These are phyloP conservation scores for Wiebesia pumilae DNA, from an alignment of 1,140 invertebrate genomes.

Conservation along the genomic window DNA sequence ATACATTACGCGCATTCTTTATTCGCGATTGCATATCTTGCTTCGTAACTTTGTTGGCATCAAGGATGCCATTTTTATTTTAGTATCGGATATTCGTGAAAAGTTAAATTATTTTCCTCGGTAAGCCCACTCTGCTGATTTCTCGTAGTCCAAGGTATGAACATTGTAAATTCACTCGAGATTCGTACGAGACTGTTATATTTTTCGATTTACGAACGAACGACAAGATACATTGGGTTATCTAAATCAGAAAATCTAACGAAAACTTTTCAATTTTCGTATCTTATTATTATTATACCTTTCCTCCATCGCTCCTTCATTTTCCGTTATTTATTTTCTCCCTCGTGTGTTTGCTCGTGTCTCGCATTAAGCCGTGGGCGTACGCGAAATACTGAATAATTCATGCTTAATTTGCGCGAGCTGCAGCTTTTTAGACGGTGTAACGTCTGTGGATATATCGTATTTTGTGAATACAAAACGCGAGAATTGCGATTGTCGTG, in stretches of 20 bases:
- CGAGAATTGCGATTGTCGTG: too few species aligned
- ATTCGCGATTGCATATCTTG: too few species aligned
- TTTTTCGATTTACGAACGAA: background rate
- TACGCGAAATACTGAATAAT: slow-evolving; percentile 57
- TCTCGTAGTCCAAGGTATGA: background rate
- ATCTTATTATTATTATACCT: slow-evolving; percentile 12
- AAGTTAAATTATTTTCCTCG: too few species aligned
- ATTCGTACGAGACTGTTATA: background rate
- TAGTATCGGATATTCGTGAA: too few species aligned
- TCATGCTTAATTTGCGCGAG: slow-evolving; percentile 55
- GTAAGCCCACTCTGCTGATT: too few species aligned
- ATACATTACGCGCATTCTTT: too few species aligned
- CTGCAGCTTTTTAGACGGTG: slow-evolving; percentile 6
- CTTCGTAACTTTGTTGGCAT: too few species aligned
- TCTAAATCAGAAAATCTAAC: slow-evolving; percentile 4
- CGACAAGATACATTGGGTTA: background rate
- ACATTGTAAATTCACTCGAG: background rate
- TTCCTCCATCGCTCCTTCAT: background rate
- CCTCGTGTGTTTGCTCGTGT: too few species aligned
- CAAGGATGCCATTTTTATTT: too few species aligned
- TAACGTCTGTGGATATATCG: background rate
- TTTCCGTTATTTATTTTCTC: slow-evolving; percentile 4
- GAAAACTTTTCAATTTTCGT: slow-evolving; percentile 14
- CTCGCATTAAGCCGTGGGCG: too few species aligned
- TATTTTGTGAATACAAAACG: background rate